phyloP scores from a whole-genome alignment of 2,797 vertebrate species.

The Anomalospiza imberbis region DNA sequence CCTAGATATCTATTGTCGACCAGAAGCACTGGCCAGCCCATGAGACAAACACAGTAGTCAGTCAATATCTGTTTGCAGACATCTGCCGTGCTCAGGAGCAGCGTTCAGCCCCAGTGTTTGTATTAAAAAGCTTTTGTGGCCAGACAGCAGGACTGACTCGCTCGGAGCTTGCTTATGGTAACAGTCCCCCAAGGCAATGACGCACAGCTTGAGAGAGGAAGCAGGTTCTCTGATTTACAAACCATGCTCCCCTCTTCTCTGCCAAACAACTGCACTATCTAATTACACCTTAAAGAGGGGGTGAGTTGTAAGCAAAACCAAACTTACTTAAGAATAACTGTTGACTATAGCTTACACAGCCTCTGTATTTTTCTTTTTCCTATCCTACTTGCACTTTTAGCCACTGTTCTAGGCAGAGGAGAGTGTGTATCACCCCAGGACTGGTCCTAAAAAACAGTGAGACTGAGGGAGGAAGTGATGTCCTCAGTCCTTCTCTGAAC shows the following conservation, averaged over 20 bases:
- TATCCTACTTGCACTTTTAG: background rate
- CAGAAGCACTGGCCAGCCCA: background rate
- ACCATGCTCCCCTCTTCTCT: slow-evolving; percentile 12
- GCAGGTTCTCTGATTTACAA: slow-evolving; percentile 63
- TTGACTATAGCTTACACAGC: background rate
- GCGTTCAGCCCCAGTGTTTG: slow-evolving; percentile 12
- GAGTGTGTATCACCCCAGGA: background rate
- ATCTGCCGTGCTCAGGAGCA: slow-evolving; percentile 21
- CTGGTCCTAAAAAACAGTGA: background rate
- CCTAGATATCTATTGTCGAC: slow-evolving; percentile 18
- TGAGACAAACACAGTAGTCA: background rate
- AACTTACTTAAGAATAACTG: background rate
- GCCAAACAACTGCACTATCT: slow-evolving; percentile 17
- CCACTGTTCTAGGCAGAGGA: background rate
- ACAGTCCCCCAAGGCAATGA: slow-evolving; percentile 66
- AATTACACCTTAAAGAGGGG: background rate
- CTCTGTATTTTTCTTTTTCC: background rate
- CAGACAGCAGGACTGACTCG: slow-evolving; percentile 49
- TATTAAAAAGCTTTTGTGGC: slow-evolving; percentile 45
- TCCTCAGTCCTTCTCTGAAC: background rate
- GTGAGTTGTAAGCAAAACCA: background rate
- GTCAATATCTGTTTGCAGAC: slow-evolving; percentile 27
- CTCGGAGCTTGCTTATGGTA: slow-evolving; percentile 12
- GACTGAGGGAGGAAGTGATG: background rate
- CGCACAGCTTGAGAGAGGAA: slow-evolving; percentile 38